These are phyloP conservation scores for Clupea harengus DNA, from an alignment of 2,113 vertebrate species.

Conservation along the genomic window DNA sequence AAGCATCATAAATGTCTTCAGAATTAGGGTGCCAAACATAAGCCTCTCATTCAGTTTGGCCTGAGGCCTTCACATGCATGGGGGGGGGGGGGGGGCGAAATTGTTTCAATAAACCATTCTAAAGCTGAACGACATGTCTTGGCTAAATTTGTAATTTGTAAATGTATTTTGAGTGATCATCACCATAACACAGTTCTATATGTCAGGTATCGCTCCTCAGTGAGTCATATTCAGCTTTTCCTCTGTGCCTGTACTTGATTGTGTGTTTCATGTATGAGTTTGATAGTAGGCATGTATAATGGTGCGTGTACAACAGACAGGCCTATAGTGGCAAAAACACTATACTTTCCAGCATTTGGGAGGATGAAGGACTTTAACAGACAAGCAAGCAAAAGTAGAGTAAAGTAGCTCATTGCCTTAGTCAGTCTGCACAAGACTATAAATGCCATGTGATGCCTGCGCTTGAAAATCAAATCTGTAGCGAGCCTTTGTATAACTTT, in stretches of 20 bases:
- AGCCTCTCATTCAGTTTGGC: neutral
- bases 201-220: neutral
- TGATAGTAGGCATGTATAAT: neutral
- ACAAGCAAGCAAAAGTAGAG: too few relatives aligned
- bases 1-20: neutral
- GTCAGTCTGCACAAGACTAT: too few relatives aligned
- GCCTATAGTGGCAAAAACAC: too few relatives aligned
- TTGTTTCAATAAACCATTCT: slow-evolving; percentile 14
- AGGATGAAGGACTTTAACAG: too few relatives aligned
- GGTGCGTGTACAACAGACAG: neutral
- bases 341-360: too few relatives aligned
- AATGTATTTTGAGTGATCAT: too few relatives aligned
- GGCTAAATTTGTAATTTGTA: neutral
- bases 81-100: too few relatives aligned
- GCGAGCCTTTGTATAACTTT: neutral
- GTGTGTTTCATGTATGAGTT: neutral
- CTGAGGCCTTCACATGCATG: neutral
- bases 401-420: too few relatives aligned
- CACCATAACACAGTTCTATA: neutral
- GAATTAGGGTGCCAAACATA: neutral
- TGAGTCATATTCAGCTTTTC: neutral
- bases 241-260: neutral
- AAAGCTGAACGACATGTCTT: neutral
- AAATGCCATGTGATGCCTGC: too few relatives aligned
- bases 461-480: neutral